A percentile compares a stretch with the other conserved stretches of the same genome.
Evolutionary conservation across 2,888 invertebrate species (phyloP).

Genomic region (Aphodius sticticus): DNA sequence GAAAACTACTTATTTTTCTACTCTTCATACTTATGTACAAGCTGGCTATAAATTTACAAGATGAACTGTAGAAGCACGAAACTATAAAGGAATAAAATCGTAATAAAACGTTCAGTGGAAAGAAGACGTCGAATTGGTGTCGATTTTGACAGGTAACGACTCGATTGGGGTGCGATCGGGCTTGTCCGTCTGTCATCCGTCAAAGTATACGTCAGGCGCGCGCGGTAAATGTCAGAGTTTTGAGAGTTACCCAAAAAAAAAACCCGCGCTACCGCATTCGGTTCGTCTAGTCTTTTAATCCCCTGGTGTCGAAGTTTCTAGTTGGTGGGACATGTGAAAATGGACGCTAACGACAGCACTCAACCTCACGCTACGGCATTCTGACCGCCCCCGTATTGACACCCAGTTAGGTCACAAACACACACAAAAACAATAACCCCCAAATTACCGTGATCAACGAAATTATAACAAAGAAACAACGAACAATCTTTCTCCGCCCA

Average conservation of each 20-base stretch:
- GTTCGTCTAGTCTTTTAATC: neutral
- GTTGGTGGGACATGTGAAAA: conserved; percentile 13
- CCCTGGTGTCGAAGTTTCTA: neutral
- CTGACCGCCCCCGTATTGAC: conserved; percentile 8
- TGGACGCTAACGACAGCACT: conserved; percentile 13
- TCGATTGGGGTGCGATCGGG: neutral
- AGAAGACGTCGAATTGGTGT: neutral
- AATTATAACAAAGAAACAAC: conserved; percentile 5
- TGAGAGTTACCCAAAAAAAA: neutral
- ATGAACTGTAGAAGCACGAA: no score
- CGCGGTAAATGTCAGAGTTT: conserved; percentile 20
- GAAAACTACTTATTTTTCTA: no score
- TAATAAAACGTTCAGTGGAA: no score
- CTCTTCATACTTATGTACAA: no score
- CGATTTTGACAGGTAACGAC: neutral
- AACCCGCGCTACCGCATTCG: neutral
- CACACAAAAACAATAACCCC: neutral
- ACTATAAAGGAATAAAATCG: no score
- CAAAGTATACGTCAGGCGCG: conserved; percentile 10
- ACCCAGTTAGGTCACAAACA: conserved; percentile 8
- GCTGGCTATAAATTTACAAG: no score
- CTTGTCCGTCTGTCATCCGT: conserved; percentile 15
- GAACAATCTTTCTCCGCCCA: neutral
- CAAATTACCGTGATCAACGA: conserved; percentile 12
- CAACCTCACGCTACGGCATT: neutral